A percentile compares a stretch with the other conserved stretches of the same genome.
These are phyloP conservation scores for Dasysyrphus tricinctus DNA, from an alignment of 2,888 invertebrate species.

Conservation along the genomic window DNA sequence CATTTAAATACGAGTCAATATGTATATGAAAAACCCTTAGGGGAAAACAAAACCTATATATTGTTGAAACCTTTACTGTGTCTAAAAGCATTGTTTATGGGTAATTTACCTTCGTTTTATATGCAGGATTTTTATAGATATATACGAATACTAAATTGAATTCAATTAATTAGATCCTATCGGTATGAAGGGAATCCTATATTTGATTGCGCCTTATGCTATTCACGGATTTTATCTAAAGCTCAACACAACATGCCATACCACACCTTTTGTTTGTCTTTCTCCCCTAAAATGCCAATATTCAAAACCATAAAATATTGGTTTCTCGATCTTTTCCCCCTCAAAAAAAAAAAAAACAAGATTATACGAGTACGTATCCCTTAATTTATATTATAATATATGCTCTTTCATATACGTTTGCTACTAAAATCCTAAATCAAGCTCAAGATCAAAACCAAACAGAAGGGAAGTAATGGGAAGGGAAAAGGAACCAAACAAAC, in stretches of 20 bases:
- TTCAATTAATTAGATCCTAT: conserved; percentile 59
- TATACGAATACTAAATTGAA: conserved; percentile 42
- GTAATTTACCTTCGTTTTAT: conserved; percentile 26
- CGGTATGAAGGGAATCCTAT: background rate
- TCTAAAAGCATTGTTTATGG: conserved; percentile 3
- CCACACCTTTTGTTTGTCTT: conserved; percentile 29
- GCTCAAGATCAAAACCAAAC: background rate
- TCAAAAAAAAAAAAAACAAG: background rate
- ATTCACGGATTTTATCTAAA: conserved; percentile 3
- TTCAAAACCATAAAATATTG: conserved; percentile 41
- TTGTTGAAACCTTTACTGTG: conserved; percentile 6
- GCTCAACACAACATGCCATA: background rate
- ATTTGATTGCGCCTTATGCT: conserved; percentile 17
- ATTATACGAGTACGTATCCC: background rate
- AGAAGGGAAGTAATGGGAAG: background rate
- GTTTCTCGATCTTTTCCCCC: conserved; percentile 12
- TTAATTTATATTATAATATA: conserved; percentile 55
- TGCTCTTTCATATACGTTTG: conserved; percentile 2
- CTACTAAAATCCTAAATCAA: background rate
- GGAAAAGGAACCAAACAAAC: background rate
- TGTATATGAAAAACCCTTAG: background rate
- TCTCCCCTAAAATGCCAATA: background rate
- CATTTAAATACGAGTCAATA: background rate
- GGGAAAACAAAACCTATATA: too few relatives aligned
- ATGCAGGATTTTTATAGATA: conserved; percentile 36